Evolutionary conservation across 2,797 vertebrate species (phyloP), one percentile per base, ranked within the genome.

Genomic region (Crocidura indochinensis): DNA sequence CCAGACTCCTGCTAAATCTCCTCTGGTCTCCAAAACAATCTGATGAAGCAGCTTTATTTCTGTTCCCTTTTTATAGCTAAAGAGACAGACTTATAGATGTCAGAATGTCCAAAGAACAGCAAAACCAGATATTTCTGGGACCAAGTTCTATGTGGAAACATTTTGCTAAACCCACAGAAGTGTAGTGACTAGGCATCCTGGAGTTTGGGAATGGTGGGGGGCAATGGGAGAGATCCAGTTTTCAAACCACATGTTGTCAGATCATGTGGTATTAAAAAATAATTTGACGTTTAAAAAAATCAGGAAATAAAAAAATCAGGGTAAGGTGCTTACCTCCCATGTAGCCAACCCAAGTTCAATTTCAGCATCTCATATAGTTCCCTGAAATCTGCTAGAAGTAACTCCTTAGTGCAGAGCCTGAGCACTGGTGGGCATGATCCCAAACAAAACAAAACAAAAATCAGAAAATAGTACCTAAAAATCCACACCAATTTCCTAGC

Each of bases 381-480:
- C 8, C 56, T 20, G 8, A 20, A 20, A 17, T 19, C 56, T 15
- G 15, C 17, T 6, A 60, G 56, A 17, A 60, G 56, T 15, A 19
- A 60, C 22, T 60, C 56, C 15, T 60, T 3, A 53, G 51, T 14
- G 1, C 51, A 53, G 51, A 53, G 6, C 51, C 51, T 53, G 56
- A 73, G 46, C 74, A 56, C 7, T 56, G 71, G 86, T 60, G 56
- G 19, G 56, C 20, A 20, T 20, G 56, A 60, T 15, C 56, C 56
- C 4, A 60, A 60, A 60, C 19, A 19, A 60, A 20, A 60, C 4
- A 20, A 60, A 60, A 60, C 6, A 89, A 87, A 93, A 90, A 73
- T 84, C 74, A 95, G 82, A 38, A 71, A 91, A 47, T 46, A 76
- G n/a, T 24, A 27, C 67, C 29, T 67, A 85, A 93, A 84, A 38